Conservation (phyloP, 2,888 invertebrate genomes). For the Morpho achilles region DNA sequence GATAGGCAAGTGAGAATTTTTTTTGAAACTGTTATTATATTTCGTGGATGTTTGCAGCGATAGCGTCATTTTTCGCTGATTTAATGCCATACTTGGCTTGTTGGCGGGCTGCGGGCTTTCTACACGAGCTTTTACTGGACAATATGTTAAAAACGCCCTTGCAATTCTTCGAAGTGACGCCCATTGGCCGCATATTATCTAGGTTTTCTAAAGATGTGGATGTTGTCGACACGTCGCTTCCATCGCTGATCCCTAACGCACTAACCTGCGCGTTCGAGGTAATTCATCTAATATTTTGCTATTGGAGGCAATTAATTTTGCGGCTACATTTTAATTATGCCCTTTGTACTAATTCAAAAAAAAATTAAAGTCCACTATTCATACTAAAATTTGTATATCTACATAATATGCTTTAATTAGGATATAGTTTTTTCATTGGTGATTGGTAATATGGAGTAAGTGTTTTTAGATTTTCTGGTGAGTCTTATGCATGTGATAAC, state of each 20-base stretch:
- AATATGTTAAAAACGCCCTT: conserved; percentile 84
- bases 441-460: too few relatives aligned
- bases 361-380: too few relatives aligned
- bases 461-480: too few relatives aligned
- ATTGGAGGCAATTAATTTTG: too few relatives aligned
- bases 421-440: too few relatives aligned
- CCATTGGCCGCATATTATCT: conserved; percentile 85
- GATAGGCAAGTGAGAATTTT: too few relatives aligned
- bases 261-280: conserved; percentile 87
- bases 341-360: too few relatives aligned
- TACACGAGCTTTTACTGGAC: conserved; percentile 80
- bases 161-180: conserved; percentile 89
- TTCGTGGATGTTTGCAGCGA: conserved; percentile 76
- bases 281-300: conserved; percentile 40
- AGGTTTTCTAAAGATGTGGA: conserved; percentile 88
- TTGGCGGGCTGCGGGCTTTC: conserved; percentile 82
- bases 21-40: conserved; percentile 4
- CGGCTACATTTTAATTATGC: too few relatives aligned
- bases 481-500: too few relatives aligned
- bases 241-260: conserved; percentile 82
- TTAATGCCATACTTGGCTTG: conserved; percentile 84
- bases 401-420: too few relatives aligned
- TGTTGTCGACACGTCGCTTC: conserved; percentile 84
- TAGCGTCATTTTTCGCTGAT: conserved; percentile 83
- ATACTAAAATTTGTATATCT: too few relatives aligned